Base-by-base conservation (phyloP, 2,797 vertebrate genomes). In the Xerus rutilus region DNA sequence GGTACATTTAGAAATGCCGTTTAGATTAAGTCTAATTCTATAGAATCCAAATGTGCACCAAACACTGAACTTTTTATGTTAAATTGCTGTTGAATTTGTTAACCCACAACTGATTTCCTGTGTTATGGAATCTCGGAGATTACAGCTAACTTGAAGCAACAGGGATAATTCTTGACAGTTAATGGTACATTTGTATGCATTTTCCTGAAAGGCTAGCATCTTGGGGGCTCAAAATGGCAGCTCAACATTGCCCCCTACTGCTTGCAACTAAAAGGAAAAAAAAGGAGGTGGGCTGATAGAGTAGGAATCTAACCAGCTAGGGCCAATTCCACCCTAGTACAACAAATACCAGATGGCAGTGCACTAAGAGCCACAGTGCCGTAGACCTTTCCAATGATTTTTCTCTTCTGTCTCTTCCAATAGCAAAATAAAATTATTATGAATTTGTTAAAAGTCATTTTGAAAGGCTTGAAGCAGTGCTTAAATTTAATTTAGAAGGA, bases 201-300 rank as follows among this genome's bases (percentile, higher is more conserved):
- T 98, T 98, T 97, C 94, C 83, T 15, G 85, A 95, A 97, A 96
- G 96, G 62, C 67, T 9, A 35, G 11, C 23, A 64, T n/a, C 93
- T 14, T 32, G 92, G n/a, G 45, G 59, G 65, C 54, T 32, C 59
- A 39, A 76, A 97, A 97, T 86, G 89, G 98, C 98, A 98, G 99
- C 99, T 98, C 99, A 99, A 99, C 99, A 99, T 98, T 99, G 99
- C 99, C 99, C 99, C 99, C 99, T 99, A 98, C 98, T 99, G 99
- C 97, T 89, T 1, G 1, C 4, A 86, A 3, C 28, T 69, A 64
- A 78, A 65, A 95, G 93, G 70, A 72, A 32, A 49, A 94, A 73
- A 72, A 30, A 49, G 5, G 69, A 65, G 3, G 89, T 89, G 70
- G 70, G 47, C 47, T 3, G 78, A 62, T 64, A 57, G 79, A 47